Evolutionary conservation across 2,888 invertebrate genomes (phyloP), one percentile per base, ranked within the genome.

Genomic region (Aricia artaxerxes): DNA sequence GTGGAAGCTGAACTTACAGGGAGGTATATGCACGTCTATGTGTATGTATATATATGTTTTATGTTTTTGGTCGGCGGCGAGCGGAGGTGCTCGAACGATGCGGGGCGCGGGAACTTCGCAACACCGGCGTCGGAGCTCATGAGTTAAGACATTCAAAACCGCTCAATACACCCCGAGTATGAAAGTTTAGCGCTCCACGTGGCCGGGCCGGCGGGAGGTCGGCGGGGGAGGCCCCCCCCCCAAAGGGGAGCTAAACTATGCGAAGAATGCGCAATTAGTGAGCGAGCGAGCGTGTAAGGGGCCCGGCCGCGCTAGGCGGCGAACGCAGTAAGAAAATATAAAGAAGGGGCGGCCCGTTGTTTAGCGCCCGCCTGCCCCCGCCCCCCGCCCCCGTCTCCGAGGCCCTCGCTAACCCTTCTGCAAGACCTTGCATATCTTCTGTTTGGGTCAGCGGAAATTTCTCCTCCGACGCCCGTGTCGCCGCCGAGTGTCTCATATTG

Each of bases 251-350:
- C 96, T 96, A 97, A 97, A 97, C 97, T 97, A 97, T 97, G 97
- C 97, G 97, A 97, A 97, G 97, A 98, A 97, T 98, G 97, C 97
- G 97, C 97, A 97, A 98, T 98, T 97, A 97, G 97, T 97, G 97
- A 97, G 96, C 96, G 96, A 95, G 95, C 96, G 95, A 95, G 95
- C 95, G 95, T 95, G 95, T 95, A 95, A 92, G 94, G 93, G 94
- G 95, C 95, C 95, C 95, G 94, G 95, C 94, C 94, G 94, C 91
- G 93, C 92, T 88, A 92, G 92, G 91, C 91, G 94, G 93, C 93
- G 93, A 93, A 93, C 92, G 95, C 95, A 95, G 93, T 93, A 94
- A 96, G 96, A 96, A 96, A 96, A 96, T 96, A 96, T 96, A 96
- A 96, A 95, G 96, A 95, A 95, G 95, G 95, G 95, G 94, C 94